These are phyloP conservation scores for Diarsia rubi DNA, from an alignment of 2,888 invertebrate genomes.

Conservation along the genomic window DNA sequence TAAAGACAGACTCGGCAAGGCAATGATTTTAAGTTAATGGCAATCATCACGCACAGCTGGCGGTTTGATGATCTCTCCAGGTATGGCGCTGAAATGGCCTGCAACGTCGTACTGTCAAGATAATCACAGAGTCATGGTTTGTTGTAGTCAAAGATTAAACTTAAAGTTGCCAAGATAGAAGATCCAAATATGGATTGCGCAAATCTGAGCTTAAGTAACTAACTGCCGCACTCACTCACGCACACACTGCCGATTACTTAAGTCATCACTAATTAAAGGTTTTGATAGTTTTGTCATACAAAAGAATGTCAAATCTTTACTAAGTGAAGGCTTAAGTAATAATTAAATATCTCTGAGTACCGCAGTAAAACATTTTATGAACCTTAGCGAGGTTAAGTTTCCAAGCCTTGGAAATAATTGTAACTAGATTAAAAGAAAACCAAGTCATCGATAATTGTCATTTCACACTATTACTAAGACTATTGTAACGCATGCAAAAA, in stretches of 20 bases:
- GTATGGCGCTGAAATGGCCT: conserved; percentile 24
- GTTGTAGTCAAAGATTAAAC: neutral
- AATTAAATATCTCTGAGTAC: too few species aligned
- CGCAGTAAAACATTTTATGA: neutral
- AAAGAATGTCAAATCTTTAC: too few species aligned
- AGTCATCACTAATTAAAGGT: too few species aligned
- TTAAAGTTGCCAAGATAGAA: conserved; percentile 8
- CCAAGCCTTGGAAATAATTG: neutral
- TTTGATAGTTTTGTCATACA: too few species aligned
- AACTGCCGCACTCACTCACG: too few species aligned
- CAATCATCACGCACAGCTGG: conserved; percentile 43
- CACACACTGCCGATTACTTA: too few species aligned
- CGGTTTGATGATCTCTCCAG: conserved; percentile 25
- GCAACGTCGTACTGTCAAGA: conserved; percentile 13
- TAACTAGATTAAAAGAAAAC: conserved; percentile 9
- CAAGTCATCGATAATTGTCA: conserved; percentile 13
- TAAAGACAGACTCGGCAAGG: conserved; percentile 22
- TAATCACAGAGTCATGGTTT: conserved; percentile 12
- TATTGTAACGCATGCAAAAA: conserved; percentile 45
- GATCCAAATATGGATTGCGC: conserved; percentile 11
- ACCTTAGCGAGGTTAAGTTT: neutral
- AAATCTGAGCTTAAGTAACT: neutral
- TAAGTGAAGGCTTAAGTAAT: too few species aligned
- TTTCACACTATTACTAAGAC: neutral
- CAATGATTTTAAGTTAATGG: conserved; percentile 37